Conservation (phyloP, 1,140 invertebrate species). For the Prorops nasuta region DNA sequence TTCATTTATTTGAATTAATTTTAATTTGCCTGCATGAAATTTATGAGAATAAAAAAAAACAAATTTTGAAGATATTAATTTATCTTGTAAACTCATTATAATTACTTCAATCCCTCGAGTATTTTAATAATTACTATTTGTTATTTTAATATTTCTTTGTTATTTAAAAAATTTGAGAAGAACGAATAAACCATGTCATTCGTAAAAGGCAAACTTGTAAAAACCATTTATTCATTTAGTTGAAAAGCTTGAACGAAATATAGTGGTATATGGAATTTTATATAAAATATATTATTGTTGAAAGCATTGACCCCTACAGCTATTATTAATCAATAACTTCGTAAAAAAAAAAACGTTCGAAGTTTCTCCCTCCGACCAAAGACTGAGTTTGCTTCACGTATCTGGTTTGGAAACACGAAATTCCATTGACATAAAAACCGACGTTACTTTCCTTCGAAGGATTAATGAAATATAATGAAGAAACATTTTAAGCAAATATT, state of each 20-base stretch:
- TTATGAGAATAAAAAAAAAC: no score
- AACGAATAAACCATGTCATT: constrained; percentile 20
- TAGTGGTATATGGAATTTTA: constrained; percentile 38
- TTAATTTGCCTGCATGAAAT: no score
- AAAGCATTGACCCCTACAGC: constrained; percentile 27
- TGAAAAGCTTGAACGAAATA: constrained; percentile 32
- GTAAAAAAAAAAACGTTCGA: constrained; percentile 23
- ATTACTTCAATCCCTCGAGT: no score
- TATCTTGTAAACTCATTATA: no score
- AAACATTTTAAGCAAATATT: no score
- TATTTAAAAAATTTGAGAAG: constrained; percentile 27
- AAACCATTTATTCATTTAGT: constrained; percentile 35
- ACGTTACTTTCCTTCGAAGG: no score
- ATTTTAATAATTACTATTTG: no score
- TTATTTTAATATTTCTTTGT: no score
- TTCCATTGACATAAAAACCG: constrained; percentile 16
- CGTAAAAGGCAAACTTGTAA: constrained; percentile 29
- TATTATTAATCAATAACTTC: constrained; percentile 10
- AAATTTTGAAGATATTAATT: no score
- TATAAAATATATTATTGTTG: constrained; percentile 42
- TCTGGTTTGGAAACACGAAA: constrained; percentile 35
- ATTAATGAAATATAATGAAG: background rate
- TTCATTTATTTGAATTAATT: no score
- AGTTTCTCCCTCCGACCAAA: constrained; percentile 38
- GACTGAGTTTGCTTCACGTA: constrained; percentile 39